phyloP scores from a whole-genome alignment of 53 echinoderm and acorn worm genomes.

The Paracentrotus lividus region DNA sequence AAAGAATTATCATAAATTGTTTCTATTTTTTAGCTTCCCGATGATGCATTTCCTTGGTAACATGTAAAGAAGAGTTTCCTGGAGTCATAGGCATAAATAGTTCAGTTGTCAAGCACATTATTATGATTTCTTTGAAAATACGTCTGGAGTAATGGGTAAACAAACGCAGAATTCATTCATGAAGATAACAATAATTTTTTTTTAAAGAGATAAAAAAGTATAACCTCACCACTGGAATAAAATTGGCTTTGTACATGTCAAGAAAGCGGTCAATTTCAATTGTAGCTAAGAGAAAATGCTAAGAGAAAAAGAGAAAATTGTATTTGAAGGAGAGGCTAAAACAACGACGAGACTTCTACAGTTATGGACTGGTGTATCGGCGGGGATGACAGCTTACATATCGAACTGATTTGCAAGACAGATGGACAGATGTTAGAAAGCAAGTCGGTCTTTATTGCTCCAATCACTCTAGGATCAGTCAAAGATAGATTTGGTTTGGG shows the following conservation, averaged over 20 bases:
- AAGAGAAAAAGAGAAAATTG: not conserved
- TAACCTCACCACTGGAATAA: not conserved
- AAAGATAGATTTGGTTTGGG: constrained; percentile 23
- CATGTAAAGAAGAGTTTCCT: not conserved
- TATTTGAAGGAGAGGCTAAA: not conserved
- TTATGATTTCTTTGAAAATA: not conserved
- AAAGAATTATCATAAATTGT: not conserved
- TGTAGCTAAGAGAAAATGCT: no score
- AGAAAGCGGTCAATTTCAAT: not conserved
- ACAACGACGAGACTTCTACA: not conserved
- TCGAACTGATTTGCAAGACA: constrained; percentile 32
- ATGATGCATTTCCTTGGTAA: not conserved
- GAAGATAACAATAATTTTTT: not conserved
- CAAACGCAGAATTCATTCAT: not conserved
- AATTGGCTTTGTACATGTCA: not conserved
- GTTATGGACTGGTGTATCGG: no score
- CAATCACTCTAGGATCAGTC: constrained; percentile 41
- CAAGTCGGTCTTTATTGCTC: constrained; percentile 46
- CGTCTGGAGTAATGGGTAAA: not conserved
- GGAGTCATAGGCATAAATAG: not conserved
- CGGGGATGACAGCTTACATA: constrained; percentile 36
- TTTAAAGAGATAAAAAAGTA: not conserved
- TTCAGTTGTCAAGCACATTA: not conserved
- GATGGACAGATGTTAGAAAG: constrained; percentile 62
- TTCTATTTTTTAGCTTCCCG: not conserved